A percentile compares a stretch with the other conserved stretches of the same genome.
Conservation (phyloP, 1,140 invertebrate species). For the Globodera ellingtonae region DNA sequence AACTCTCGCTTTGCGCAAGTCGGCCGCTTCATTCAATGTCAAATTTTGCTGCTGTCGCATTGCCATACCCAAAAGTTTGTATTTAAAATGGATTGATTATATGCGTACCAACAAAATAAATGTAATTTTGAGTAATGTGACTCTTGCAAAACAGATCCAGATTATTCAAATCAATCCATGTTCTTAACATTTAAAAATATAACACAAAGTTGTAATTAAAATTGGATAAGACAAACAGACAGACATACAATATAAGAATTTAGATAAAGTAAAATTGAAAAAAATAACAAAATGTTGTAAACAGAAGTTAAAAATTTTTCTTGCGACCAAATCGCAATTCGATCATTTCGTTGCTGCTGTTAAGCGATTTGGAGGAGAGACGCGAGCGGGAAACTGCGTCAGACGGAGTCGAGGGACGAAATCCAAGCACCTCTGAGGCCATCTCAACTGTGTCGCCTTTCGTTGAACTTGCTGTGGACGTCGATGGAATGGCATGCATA, state of each 20-base stretch:
- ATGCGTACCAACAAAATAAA: too few relatives aligned
- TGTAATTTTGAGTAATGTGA: too few relatives aligned
- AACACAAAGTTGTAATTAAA: too few relatives aligned
- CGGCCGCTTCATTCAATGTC: not conserved
- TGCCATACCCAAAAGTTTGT: too few relatives aligned
- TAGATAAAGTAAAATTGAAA: not conserved
- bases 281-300: not conserved
- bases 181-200: too few relatives aligned
- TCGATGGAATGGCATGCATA: not conserved
- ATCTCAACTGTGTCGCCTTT: constrained; percentile 13
- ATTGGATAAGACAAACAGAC: too few relatives aligned
- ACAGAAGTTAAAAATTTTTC: constrained; percentile 21
- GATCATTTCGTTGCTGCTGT: constrained; percentile 10
- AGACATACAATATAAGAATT: not conserved
- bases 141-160: too few relatives aligned
- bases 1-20: not conserved
- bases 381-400: constrained; percentile 6
- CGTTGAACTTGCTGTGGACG: not conserved
- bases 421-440: not conserved
- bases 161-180: too few relatives aligned
- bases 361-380: constrained; percentile 14
- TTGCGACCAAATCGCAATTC: constrained; percentile 22
- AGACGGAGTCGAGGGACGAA: not conserved
- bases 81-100: too few relatives aligned
- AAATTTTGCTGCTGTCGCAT: not conserved